Evolutionary conservation across 2,113 vertebrate species (phyloP), one percentile per base, ranked within the genome.

Genomic region (Morone chrysops): DNA sequence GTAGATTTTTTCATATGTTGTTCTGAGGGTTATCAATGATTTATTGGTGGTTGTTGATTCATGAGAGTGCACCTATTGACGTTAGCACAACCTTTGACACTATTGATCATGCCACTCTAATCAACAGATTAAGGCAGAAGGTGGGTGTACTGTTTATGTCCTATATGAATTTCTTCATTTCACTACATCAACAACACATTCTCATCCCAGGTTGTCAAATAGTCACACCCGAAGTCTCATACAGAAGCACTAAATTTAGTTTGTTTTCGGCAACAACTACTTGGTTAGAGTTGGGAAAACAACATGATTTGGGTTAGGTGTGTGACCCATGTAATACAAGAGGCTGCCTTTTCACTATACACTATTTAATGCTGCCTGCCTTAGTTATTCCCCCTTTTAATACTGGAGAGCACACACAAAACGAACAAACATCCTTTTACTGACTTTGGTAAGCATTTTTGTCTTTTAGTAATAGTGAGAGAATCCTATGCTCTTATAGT

Each of bases 51-150:
- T 18, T 25, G 25, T 47, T 48, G 12, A 68, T 59, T 71, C 8
- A 56, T 6, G 48, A 47, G 38, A 57, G 43, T 40, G 43, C 14
- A 48, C 31, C 16, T 45, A 12, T 9, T 38, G 51, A 78, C 69
- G 36, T 67, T 25, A 12, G 6, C 6, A 45, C 13, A 40, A 16
- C 70, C 40, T 74, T 31, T 47, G 18, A 61, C 54, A 31, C 18
- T 53, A 61, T n/a, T 62, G 74, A 67, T 66, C 47, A 62, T 10
- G 63, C 12, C n/a, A 9, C 36, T 81, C 22, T 25, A 70, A 56
- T 70, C 48, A 76, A 50, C 59, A 40, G 7, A 63, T 47, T 38
- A 25, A 45, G 25, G 16, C 20, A 20, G 45, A 3, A 45, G 47
- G 50, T 40, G 6, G 14, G 16, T 45, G 40, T 25, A 25, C 25